Conservation (phyloP, 2,113 vertebrate genomes). For the Cranoglanis bouderius region DNA sequence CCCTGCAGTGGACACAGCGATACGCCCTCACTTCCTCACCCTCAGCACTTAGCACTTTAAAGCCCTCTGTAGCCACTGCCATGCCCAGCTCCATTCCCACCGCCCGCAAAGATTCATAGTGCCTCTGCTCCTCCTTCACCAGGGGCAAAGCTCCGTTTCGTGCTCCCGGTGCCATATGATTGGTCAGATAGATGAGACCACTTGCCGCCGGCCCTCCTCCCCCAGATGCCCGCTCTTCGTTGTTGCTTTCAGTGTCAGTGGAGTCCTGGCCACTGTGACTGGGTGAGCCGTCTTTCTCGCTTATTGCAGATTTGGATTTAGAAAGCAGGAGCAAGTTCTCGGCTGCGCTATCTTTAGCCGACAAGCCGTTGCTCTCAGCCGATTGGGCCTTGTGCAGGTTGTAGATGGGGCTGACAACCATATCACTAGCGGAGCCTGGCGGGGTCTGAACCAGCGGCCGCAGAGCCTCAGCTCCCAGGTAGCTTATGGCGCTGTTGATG, state of each 20-base stretch:
- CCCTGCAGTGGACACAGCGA: slow-evolving; percentile 91
- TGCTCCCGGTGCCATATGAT: slow-evolving; percentile 84
- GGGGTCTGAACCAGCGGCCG: slow-evolving; percentile 95
- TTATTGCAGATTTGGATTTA: slow-evolving; percentile 90
- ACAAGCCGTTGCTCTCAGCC: slow-evolving; percentile 67
- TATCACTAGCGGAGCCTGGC: slow-evolving; percentile 79
- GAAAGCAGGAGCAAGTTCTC: slow-evolving; percentile 94
- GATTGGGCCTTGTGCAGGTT: slow-evolving; percentile 80
- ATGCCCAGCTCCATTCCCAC: slow-evolving; percentile 73
- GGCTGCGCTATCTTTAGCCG: slow-evolving; percentile 88
- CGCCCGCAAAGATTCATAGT: slow-evolving; percentile 83
- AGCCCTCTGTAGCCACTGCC: slow-evolving; percentile 80
- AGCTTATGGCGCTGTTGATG: slow-evolving; percentile 98
- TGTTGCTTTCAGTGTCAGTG: slow-evolving; percentile 97
- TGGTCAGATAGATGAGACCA: slow-evolving; percentile 95
- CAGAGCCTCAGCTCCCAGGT: slow-evolving; percentile 93
- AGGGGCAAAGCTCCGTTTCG: slow-evolving; percentile 87
- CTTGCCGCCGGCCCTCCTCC: slow-evolving; percentile 57
- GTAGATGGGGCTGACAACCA: slow-evolving; percentile 83
- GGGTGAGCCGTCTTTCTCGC: slow-evolving; percentile 90
- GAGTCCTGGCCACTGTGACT: slow-evolving; percentile 97
- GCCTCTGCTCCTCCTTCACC: slow-evolving; percentile 90
- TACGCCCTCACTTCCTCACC: slow-evolving; percentile 90
- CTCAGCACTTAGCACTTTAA: slow-evolving; percentile 85
- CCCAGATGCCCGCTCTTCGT: slow-evolving; percentile 78